Percentiles rank a stretch among this genome's conserved stretches.
Evolutionary conservation across 1,140 invertebrate species (phyloP).

Genomic region (Metopolophium dirhodum): DNA sequence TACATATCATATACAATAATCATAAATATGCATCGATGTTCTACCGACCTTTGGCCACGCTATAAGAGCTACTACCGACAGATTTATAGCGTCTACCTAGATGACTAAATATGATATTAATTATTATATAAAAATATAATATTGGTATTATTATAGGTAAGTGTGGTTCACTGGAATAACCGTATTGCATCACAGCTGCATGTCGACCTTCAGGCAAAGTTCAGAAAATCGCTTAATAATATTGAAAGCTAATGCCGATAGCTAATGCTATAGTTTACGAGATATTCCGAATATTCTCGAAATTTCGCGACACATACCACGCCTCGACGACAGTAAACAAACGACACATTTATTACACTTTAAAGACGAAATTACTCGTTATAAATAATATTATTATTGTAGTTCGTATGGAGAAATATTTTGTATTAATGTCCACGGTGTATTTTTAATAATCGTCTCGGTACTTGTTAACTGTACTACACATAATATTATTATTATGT

Average conservation of each 20-base stretch:
- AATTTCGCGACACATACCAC: neutral
- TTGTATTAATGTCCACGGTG: neutral
- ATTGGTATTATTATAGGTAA: neutral
- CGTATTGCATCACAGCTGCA: neutral
- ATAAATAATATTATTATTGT: neutral
- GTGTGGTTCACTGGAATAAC: neutral
- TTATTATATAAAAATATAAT: no score
- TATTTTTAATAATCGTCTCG: neutral
- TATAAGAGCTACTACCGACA: neutral
- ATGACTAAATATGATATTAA: neutral
- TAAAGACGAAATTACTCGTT: neutral
- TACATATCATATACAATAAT: no score
- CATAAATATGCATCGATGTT: neutral
- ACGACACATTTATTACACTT: neutral
- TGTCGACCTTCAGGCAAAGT: neutral
- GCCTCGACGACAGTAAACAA: neutral
- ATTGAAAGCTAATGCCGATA: neutral
- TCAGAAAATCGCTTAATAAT: neutral
- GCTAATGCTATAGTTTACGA: no score
- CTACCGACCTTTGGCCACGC: neutral
- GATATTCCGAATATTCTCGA: neutral
- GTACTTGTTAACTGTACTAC: neutral
- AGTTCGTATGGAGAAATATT: neutral
- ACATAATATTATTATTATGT: neutral
- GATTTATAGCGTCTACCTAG: neutral